These are phyloP conservation scores for Oophaga pumilio DNA, from an alignment of 2,113 vertebrate genomes.

Conservation along the genomic window DNA sequence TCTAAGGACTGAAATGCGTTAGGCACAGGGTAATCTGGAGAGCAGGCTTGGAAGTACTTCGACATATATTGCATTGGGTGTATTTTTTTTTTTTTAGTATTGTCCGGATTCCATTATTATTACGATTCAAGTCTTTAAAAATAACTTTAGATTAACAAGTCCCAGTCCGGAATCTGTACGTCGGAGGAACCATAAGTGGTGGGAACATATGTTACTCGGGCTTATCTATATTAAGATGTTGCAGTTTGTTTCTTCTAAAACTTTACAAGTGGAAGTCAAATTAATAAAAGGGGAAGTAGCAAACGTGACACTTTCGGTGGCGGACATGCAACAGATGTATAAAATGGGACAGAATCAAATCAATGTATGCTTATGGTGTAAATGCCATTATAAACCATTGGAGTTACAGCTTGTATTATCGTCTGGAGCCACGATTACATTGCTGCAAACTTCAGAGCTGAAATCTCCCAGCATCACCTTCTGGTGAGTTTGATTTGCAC, in stretches of 20 bases:
- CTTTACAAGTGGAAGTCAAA: not conserved
- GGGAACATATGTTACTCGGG: conserved; percentile 7
- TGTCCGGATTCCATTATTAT: not conserved
- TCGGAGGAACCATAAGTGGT: not conserved
- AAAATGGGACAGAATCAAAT: not conserved
- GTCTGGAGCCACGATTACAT: not conserved
- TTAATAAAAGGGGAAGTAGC: not conserved
- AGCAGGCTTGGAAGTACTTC: not conserved
- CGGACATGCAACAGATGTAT: not conserved
- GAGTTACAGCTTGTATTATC: not conserved
- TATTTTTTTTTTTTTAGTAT: conserved; percentile 11
- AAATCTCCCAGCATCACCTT: not conserved
- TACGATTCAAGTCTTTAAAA: not conserved
- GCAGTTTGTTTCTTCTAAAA: not conserved
- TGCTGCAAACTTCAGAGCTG: not conserved
- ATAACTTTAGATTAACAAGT: conserved; percentile 1
- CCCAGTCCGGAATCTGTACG: not conserved
- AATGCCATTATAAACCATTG: not conserved
- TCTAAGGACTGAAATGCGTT: not conserved
- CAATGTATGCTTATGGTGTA: not conserved
- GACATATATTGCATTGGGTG: not conserved
- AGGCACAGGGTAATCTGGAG: not conserved
- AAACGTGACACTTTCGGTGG: not conserved
- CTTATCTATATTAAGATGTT: not conserved
- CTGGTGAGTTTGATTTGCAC: too few relatives aligned